phyloP scores from a whole-genome alignment of 1,140 invertebrate species.

The Heliconius congener region DNA sequence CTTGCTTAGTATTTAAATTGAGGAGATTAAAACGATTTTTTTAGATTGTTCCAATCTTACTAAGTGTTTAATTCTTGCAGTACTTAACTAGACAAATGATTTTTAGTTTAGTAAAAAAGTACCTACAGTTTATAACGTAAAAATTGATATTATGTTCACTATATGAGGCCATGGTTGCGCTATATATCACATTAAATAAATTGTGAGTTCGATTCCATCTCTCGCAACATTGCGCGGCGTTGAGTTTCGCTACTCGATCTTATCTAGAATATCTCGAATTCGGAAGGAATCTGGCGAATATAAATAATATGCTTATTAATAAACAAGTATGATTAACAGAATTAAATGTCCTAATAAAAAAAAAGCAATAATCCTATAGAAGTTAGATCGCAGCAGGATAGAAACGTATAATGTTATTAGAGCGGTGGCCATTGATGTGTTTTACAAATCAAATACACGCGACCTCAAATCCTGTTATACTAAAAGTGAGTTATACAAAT shows the following conservation, averaged over 20 bases:
- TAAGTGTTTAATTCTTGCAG: conserved; percentile 22
- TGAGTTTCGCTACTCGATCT: too few species aligned
- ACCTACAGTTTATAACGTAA: too few species aligned
- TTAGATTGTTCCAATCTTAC: conserved; percentile 18
- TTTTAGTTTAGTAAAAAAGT: background rate
- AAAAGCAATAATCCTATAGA: background rate
- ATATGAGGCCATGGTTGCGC: too few species aligned
- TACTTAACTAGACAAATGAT: background rate
- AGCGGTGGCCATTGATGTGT: background rate
- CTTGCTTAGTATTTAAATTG: conserved; percentile 34
- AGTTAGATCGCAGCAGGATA: background rate
- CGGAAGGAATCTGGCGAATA: background rate
- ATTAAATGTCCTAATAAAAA: background rate
- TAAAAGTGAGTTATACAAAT: background rate
- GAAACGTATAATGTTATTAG: background rate
- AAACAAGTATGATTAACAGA: too few species aligned
- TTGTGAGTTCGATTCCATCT: too few species aligned
- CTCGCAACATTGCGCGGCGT: too few species aligned
- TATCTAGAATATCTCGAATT: too few species aligned
- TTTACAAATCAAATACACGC: background rate
- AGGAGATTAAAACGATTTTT: conserved; percentile 25
- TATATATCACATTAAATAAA: too few species aligned
- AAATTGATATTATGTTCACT: too few species aligned
- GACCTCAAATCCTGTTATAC: background rate
- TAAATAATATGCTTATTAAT: background rate